These are phyloP conservation scores for Trimorus sp. DNA, from an alignment of 2,888 invertebrate genomes.

Conservation along the genomic window DNA sequence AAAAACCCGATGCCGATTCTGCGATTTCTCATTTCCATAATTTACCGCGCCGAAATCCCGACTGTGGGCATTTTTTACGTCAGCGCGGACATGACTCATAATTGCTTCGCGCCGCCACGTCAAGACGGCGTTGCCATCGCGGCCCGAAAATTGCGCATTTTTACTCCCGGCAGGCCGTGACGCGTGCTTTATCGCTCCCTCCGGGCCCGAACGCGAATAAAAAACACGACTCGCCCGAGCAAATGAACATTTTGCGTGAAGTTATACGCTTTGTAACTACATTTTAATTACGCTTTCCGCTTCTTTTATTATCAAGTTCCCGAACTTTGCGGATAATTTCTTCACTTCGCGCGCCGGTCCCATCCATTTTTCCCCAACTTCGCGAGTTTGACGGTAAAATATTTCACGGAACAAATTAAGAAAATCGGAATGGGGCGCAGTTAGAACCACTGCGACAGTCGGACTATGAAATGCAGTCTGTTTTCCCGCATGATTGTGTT, in stretches of 20 bases:
- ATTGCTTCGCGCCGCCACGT: constrained; percentile 29
- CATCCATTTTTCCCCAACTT: constrained; percentile 33
- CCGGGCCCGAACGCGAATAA: constrained; percentile 23
- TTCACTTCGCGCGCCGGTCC: constrained; percentile 29
- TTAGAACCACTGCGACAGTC: no score
- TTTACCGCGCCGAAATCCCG: constrained; percentile 9
- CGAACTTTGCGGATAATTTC: constrained; percentile 40
- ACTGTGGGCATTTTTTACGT: constrained; percentile 10
- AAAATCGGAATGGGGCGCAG: constrained; percentile 9
- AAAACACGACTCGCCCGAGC: constrained; percentile 24
- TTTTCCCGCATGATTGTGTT: no score
- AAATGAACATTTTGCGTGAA: constrained; percentile 50
- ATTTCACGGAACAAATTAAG: constrained; percentile 27
- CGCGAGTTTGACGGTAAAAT: constrained; percentile 29
- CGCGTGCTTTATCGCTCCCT: constrained; percentile 42
- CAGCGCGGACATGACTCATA: constrained; percentile 24
- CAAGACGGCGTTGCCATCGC: constrained; percentile 36
- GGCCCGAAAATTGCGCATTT: constrained; percentile 45
- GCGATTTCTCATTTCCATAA: neutral
- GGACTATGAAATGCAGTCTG: neutral
- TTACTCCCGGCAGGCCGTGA: constrained; percentile 40
- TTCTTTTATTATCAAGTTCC: constrained; percentile 43
- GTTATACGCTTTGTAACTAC: constrained; percentile 42
- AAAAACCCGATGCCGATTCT: neutral
- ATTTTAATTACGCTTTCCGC: constrained; percentile 49